Base-by-base conservation (phyloP, 2,113 vertebrate genomes). In the Chunga burmeisteri region DNA sequence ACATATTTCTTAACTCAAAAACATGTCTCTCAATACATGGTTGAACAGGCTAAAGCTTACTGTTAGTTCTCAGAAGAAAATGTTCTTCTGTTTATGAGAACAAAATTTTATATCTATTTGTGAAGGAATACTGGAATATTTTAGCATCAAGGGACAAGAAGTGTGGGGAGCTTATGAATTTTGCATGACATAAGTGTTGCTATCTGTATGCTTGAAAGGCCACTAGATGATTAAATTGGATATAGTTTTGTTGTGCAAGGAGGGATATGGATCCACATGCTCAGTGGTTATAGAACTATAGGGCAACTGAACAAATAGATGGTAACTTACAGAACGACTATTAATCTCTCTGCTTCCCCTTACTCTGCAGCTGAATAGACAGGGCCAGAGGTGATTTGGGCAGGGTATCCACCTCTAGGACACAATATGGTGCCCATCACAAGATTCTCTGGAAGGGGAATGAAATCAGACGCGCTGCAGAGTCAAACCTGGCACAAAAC, bases 1-100 rank as follows among this genome's bases (percentile, higher is more conserved):
- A 66, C 25, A 15, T 95, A 85, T 95, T 97, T 97, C 94, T 91
- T 77, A 96, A 93, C 93, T 92, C 22, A 62, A 96, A 97, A 96
- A 86, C 85, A 81, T 90, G 79, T 88, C 68, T 96, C 87, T 97
- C 91, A 96, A 97, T 94, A 93, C 82, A 96, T 2, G 56, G 73
- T 77, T n/a, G 25, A 94, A 84, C 61, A 82, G 55, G 65, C 58
- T 93, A 92, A 87, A 94, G 44, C 82, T 81, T 72, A 89, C 70
- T 93, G 56, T 46, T 94, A 91, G 84, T 78, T 94, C 77, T 86
- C 87, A 40, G 25, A 91, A 96, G 73, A 80, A 97, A 91, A 97
- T 58, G 62, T 75, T 86, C 67, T 83, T 91, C 91, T 90, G 72
- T 85, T 94, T 75, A 89, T 75, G 32, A 88, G 91, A 93, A 92